Evolutionary conservation across 2,888 invertebrate genomes (phyloP), one percentile per base, ranked within the genome.

Genomic region (Calliopum simillimum): DNA sequence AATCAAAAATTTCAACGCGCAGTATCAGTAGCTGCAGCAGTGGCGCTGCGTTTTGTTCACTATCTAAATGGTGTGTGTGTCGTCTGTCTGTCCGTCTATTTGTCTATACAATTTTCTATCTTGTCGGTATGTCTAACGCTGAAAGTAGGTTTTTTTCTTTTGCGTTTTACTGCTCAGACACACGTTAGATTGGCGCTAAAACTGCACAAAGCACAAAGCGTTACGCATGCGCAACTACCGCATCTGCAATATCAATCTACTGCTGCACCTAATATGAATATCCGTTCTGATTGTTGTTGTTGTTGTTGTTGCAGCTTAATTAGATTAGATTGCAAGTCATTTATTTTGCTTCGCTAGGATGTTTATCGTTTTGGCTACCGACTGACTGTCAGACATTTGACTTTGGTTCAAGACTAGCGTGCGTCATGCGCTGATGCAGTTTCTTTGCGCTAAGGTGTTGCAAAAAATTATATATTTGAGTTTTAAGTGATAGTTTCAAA

Each of bases 311-410:
- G 44, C 64, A 25, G 64, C 61, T 71, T 66, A 62, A 65, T 68
- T 68, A 59, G 53, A 65, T 71, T 71, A 68, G 71, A 68, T 68
- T 69, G 62, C 69, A 63, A 44, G 69, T 69, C 63, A 69, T 69
- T 63, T 63, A 69, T 69, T 68, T 62, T 47, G 67, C 46, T 47
- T 5, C 13, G 49, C 46, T 67, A 58, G 25, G 58, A 58, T 67
- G 25, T 58, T 67, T 67, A 67, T 67, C 67, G 49, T 49, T 58
- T 55, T 33, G 43, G 64, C 64, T 44, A 53, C 41, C 51, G 16
- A 44, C 19, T 53, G 13, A 23, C 43, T 19, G 44, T 44, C 61
- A 16, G 19, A 12, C 21, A 56, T 41, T 46, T 64, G 53, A 33
- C 8, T 33, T 4, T 33, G 4, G 33, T 33, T 33, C 8, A 33